Evolutionary conservation across 2,113 vertebrate species (phyloP).

Genomic region (Plotosus lineatus): DNA sequence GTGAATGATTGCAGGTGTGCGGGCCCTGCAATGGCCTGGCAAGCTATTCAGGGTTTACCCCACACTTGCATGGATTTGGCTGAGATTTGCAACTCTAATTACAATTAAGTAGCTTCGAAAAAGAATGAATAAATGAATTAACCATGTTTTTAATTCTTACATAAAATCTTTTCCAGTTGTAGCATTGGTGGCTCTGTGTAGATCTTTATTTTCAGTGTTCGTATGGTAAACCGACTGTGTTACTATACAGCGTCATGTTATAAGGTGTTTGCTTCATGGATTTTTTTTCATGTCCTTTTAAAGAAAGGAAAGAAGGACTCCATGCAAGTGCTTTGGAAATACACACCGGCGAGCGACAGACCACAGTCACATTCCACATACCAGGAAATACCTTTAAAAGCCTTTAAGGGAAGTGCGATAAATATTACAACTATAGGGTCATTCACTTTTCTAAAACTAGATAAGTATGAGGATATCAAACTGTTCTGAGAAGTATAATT

Average conservation of each 20-base stretch:
- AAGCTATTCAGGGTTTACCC: too few relatives aligned
- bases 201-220: neutral
- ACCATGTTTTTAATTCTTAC: too few relatives aligned
- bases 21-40: too few relatives aligned
- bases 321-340: neutral
- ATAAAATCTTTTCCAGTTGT: neutral
- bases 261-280: neutral
- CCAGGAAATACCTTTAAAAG: neutral
- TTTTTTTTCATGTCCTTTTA: neutral
- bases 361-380: neutral
- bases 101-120: too few relatives aligned
- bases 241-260: neutral
- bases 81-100: too few relatives aligned
- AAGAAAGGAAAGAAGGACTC: neutral
- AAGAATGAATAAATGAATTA: too few relatives aligned
- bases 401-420: neutral
- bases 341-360: neutral
- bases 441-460: neutral
- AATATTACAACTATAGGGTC: neutral
- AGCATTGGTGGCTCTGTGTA: conserved; percentile 11
- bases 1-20: too few relatives aligned
- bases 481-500: neutral
- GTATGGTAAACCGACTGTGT: neutral
- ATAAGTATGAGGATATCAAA: neutral
- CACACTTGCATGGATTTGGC: too few relatives aligned